phyloP scores from a whole-genome alignment of 2,113 vertebrate genomes.

The Callipepla californica region DNA sequence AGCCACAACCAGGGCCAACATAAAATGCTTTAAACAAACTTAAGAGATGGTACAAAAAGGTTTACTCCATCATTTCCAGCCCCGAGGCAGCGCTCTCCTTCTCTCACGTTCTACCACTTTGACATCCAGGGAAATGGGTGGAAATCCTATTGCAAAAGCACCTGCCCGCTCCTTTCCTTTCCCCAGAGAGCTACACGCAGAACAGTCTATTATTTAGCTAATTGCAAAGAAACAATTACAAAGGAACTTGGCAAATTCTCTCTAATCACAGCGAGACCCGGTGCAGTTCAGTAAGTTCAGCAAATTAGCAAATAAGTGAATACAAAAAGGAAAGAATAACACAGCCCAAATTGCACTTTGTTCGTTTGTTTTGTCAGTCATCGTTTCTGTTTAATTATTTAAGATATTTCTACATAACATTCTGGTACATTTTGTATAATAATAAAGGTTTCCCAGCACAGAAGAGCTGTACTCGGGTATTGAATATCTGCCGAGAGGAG shows the following conservation, averaged over 20 bases:
- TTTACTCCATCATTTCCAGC: background rate
- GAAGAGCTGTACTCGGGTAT: background rate
- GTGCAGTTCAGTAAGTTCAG: constrained; percentile 51
- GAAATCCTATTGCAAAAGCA: constrained; percentile 67
- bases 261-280: constrained; percentile 56
- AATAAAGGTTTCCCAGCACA: constrained; percentile 33
- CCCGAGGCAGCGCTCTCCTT: background rate
- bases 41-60: background rate
- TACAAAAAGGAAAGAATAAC: constrained; percentile 51
- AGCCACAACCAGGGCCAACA: background rate
- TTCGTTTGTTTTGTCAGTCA: constrained; percentile 45
- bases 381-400: constrained; percentile 65
- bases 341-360: constrained; percentile 37
- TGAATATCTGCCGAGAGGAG: background rate
- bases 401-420: constrained; percentile 48
- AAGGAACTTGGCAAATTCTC: constrained; percentile 59
- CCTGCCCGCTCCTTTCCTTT: constrained; percentile 37
- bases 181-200: constrained; percentile 35
- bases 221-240: constrained; percentile 71
- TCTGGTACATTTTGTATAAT: constrained; percentile 24
- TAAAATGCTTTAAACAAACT: background rate
- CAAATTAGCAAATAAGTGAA: constrained; percentile 64
- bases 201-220: constrained; percentile 70
- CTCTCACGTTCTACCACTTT: background rate
- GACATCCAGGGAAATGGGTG: constrained; percentile 57